Evolutionary conservation across 2,888 invertebrate genomes (phyloP), one percentile per base, ranked within the genome.

Genomic region (Teleogryllus oceanicus): DNA sequence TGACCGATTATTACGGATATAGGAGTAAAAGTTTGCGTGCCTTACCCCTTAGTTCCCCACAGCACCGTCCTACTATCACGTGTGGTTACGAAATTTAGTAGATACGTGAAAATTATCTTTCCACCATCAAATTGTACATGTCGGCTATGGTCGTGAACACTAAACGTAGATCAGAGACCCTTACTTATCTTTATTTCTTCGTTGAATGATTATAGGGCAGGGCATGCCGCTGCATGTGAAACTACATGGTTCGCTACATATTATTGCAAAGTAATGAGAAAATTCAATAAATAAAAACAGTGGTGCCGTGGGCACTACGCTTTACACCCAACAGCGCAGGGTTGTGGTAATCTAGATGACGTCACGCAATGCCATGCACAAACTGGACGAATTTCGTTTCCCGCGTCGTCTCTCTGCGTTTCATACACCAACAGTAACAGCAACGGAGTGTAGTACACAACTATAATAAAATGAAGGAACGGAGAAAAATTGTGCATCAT

Each of bases 241-340:
- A 62, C n/a, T 62, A n/a, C 16, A 62, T 62, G 13, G 13, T 18
- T 18, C 13, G 62, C 62, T 18, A 62, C 62, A 5, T 62, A 62
- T 62, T 62, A 62, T 18, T 62, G 62, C 62, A 62, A n/a, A n/a
- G 62, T 62, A 62, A 62, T 62, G 62, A 62, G 62, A 62, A 62
- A 62, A 62, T 62, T 62, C 16, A 62, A 62, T 62, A 62, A 62
- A 62, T 62, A 18, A 18, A 13, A 8, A 62, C 62, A 62, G 13
- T 62, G 62, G n/a, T 62, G 62, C n/a, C 62, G 62, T 62, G 37
- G 37, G 37, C 37, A 37, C 37, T 37, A 37, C 37, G 37, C 37
- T 37, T 37, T 37, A 37, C 37, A 37, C 37, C 8, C 37, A 37
- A 5, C 37, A 8, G 37, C 37, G 37, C 37, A 5, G 37, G 37